These are phyloP conservation scores for Lepidonotus clava DNA, from an alignment of 2,888 invertebrate species.

Conservation along the genomic window DNA sequence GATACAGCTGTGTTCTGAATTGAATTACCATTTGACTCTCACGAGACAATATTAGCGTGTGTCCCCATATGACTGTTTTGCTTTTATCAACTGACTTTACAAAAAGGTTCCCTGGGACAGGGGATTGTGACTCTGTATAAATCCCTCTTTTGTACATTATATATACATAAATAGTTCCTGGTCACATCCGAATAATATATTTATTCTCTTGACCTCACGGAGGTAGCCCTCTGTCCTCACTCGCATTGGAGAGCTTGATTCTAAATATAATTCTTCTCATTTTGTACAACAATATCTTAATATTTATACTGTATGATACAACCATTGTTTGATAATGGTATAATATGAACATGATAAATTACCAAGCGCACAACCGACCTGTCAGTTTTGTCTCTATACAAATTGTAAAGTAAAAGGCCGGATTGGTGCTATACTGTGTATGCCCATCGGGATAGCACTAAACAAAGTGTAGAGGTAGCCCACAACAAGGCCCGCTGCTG, in stretches of 20 bases:
- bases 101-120: too few species aligned
- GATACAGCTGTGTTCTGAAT: background rate
- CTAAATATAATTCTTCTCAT: too few species aligned
- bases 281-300: constrained; percentile 19
- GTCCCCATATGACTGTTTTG: background rate
- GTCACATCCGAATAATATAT: background rate
- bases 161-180: background rate
- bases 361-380: too few species aligned
- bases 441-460: background rate
- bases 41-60: background rate
- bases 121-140: background rate
- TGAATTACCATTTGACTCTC: background rate
- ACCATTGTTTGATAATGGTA: constrained; percentile 4
- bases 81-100: too few species aligned
- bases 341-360: constrained; percentile 41
- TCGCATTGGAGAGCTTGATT: background rate
- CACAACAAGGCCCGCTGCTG: background rate
- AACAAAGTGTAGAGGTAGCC: background rate
- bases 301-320: constrained; percentile 37
- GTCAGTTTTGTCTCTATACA: too few species aligned
- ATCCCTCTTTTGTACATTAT: constrained; percentile 8
- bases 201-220: background rate
- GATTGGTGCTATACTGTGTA: background rate
- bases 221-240: background rate
- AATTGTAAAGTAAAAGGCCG: background rate